Base-by-base conservation (phyloP, 2,113 vertebrate genomes). In the Hypanus sabinus region DNA sequence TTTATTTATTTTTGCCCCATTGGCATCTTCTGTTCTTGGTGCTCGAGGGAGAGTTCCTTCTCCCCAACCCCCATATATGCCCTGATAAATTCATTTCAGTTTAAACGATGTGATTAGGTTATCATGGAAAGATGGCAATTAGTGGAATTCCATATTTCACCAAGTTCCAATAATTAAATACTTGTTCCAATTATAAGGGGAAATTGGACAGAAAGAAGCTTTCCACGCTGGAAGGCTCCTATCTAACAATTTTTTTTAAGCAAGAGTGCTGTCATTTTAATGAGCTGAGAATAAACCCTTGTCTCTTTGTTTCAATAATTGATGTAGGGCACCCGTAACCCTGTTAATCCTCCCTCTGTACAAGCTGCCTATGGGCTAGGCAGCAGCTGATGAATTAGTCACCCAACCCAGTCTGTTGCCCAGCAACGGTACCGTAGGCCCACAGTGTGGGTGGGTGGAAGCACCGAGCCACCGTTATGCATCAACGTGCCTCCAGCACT, bases 231-330 rank as follows among this genome's bases (percentile, higher is more conserved):
- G 24, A 87, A 16, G 55, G 22, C 55, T 87, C 57, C 83, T 6
- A 24, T 14, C 83, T 24, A 87, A 60, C 55, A 16, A 10, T 57
- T 7, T 55, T 10, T 60, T 60, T 60, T n/a, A n/a, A 60, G 83
- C 27, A 60, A 87, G 83, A 12, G 55, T 60, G 27, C 83, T 87
- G 83, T 87, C 55, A 60, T 87, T 87, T 87, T 87, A 87, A 87
- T 87, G 83, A 87, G 55, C 27, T 87, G 24, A 57, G 57, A 60
- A 87, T 87, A 24, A 14, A 30, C 24, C 83, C 27, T 3, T 24
- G 11, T 60, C 83, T 55, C 83, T 87, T 87, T 57, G 55, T 87
- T 87, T 60, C 30, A 87, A 9, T 60, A 87, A 60, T 87, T 87
- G 83, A 27, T 87, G 10, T 9, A 60, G 46, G 81, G 81, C 24